Base-by-base conservation (phyloP, 2,113 vertebrate species). In the Rhinolophus sinicus region DNA sequence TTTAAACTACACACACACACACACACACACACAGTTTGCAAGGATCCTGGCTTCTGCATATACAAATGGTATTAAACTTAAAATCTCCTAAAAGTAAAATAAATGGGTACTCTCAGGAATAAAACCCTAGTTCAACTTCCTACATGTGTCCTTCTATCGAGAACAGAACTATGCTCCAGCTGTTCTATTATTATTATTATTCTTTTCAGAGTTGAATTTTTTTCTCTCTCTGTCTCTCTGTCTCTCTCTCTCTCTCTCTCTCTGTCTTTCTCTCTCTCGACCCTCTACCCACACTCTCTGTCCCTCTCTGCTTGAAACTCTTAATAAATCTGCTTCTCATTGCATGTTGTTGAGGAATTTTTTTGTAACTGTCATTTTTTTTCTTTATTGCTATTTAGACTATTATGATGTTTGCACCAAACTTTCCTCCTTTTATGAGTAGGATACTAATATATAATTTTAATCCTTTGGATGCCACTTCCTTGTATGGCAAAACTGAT, bases 391-490 rank as follows among this genome's bases (percentile, higher is more conserved):
- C 15, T 35, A 24, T 24, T 94, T 88, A 87, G 4, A 78, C 13
- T 69, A 35, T 24, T 90, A 12, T 67, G 56, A 58, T 93, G 95
- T 50, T 83, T 47, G 24, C 88, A 97, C 90, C 60, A 83, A 96
- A 65, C 3, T 33, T 96, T 80, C 76, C 70, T 60, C 76, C 73
- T 16, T 77, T 94, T 72, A 96, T 95, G n/a, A 47, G 92, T 56
- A 90, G 69, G 40, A 93, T 85, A 85, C 0, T 0, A 30, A 88
- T 76, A 92, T 3, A 47, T 85, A 89, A 97, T 95, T 97, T 84
- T 78, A 65, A 83, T 24, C 0, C 33, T 69, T 86, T 67, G 24
- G 28, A 69, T 96, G 35, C 12, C 52, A 81, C 19, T 78, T 96
- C 97, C 73, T 78, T 90, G 16, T 44, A 50, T 77, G 33, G 88